Percentiles rank a stretch among this genome's conserved stretches.
These are phyloP conservation scores for Scrobipalpa atriplicella DNA, from an alignment of 2,888 invertebrate species.

Conservation along the genomic window DNA sequence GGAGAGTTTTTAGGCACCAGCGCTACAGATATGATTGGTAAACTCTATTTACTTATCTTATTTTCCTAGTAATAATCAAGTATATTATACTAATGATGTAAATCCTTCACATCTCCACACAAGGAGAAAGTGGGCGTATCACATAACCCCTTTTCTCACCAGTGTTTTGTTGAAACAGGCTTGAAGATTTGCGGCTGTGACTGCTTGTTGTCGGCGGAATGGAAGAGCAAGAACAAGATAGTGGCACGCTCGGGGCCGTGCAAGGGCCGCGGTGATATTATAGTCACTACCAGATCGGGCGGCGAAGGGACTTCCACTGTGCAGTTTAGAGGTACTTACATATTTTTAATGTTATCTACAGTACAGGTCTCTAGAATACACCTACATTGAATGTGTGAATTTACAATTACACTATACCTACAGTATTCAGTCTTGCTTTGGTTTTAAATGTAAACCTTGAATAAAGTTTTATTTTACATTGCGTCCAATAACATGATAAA, in stretches of 20 bases:
- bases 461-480: too few relatives aligned
- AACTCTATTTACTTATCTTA: neutral
- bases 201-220: conserved; percentile 97
- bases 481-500: neutral
- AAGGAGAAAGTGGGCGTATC: conserved; percentile 8
- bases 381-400: too few relatives aligned
- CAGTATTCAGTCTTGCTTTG: too few relatives aligned
- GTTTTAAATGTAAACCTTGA: too few relatives aligned
- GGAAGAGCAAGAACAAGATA: conserved; percentile 99
- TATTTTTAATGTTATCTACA: neutral
- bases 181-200: conserved; percentile 98
- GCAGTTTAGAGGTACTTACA: conserved; percentile 87
- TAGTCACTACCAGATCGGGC: conserved; percentile 93
- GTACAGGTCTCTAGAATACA: neutral
- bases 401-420: too few relatives aligned
- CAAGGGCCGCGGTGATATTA: conserved; percentile 95
- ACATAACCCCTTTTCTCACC: conserved; percentile 1
- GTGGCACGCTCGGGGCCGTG: conserved; percentile 97
- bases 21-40: conserved; percentile 93
- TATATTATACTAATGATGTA: neutral
- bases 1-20: conserved; percentile 97
- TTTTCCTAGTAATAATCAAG: neutral
- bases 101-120: neutral
- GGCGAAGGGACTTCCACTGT: conserved; percentile 95
- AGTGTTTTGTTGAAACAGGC: conserved; percentile 78